These are phyloP conservation scores for Pangasius krempfi DNA, from an alignment of 2,797 vertebrate species.

Conservation along the genomic window DNA sequence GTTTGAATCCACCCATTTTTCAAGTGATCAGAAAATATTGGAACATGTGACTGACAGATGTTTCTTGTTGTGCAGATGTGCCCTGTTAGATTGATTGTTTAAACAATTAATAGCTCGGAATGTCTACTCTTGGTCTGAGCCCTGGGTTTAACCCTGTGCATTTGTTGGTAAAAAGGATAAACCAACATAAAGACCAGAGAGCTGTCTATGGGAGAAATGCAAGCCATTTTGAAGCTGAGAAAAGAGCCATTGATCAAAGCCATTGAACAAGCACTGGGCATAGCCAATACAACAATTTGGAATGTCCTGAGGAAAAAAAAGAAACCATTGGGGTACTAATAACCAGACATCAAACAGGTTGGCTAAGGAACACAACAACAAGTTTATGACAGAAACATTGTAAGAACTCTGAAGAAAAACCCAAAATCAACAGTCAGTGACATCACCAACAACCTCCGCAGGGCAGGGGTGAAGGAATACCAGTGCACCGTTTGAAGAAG, in stretches of 20 bases:
- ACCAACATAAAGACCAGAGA: not conserved
- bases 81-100: not conserved
- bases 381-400: not conserved
- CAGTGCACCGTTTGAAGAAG: not conserved
- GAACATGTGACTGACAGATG: not conserved
- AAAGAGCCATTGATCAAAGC: not conserved
- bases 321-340: not conserved
- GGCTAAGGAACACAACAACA: not conserved
- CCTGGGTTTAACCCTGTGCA: not conserved
- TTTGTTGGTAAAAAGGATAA: not conserved
- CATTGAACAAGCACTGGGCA: not conserved
- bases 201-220: not conserved
- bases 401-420: not conserved
- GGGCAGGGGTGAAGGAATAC: not conserved
- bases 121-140: not conserved
- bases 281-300: not conserved
- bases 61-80: not conserved
- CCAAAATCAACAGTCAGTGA: not conserved
- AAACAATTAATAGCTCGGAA: not conserved
- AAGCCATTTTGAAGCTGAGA: not conserved
- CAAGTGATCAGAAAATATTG: not conserved
- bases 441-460: not conserved
- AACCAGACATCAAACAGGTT: not conserved
- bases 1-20: not conserved
- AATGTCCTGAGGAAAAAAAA: not conserved